These are phyloP conservation scores for Trichoplusia ni DNA, from an alignment of 1,140 invertebrate species.

Conservation along the genomic window DNA sequence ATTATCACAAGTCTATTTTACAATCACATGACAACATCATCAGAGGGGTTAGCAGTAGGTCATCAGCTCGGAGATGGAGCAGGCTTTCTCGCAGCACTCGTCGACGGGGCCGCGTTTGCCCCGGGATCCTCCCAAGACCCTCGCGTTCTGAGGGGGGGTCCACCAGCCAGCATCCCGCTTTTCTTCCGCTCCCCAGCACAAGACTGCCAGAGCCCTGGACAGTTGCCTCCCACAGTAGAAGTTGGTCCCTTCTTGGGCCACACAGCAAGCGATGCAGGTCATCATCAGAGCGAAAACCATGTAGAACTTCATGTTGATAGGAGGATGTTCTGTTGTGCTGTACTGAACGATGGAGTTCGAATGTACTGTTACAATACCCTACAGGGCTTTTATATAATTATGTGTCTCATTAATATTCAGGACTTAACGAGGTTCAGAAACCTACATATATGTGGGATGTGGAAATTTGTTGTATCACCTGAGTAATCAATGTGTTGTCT, in stretches of 20 bases:
- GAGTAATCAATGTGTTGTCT: too few species aligned
- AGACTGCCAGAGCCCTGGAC: background rate
- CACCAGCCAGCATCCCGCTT: slow-evolving; percentile 12
- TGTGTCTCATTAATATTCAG: slow-evolving; percentile 5
- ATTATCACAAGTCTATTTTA: too few species aligned
- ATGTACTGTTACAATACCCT: background rate
- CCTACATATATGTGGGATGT: too few species aligned
- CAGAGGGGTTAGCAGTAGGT: background rate
- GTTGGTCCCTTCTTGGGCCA: background rate
- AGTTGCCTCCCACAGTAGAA: background rate
- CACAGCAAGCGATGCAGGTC: background rate
- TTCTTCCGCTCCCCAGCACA: background rate
- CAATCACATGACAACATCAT: too few species aligned
- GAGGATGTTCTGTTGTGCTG: background rate
- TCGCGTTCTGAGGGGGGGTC: background rate
- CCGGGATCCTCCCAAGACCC: background rate
- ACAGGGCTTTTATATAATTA: background rate
- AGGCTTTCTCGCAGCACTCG: background rate
- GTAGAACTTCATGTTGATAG: slow-evolving; percentile 8
- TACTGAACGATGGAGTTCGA: background rate
- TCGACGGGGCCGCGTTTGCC: background rate
- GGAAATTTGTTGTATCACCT: too few species aligned
- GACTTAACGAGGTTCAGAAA: background rate
- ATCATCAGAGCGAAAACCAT: background rate
- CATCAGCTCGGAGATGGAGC: background rate